phyloP scores from a whole-genome alignment of 2,113 vertebrate genomes.

The Ceyx melanurus region DNA sequence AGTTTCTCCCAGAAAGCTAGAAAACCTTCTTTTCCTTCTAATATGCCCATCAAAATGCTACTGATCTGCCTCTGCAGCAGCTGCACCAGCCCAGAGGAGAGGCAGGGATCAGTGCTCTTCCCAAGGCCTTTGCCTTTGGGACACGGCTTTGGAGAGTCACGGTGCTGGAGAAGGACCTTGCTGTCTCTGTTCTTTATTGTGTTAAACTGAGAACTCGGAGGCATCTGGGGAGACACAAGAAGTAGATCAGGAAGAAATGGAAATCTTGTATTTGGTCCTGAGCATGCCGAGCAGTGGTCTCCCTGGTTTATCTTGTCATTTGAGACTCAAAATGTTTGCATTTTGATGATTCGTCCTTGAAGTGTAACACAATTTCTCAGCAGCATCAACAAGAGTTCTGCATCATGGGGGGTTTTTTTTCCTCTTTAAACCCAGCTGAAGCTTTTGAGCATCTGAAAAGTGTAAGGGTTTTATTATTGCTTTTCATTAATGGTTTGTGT shows the following conservation, averaged over 20 bases:
- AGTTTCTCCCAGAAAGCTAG: neutral
- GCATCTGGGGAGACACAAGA: neutral
- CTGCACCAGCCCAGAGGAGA: neutral
- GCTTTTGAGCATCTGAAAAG: neutral
- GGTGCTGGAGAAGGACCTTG: rapidly evolving
- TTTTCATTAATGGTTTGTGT: neutral
- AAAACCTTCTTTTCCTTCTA: neutral
- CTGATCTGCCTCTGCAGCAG: neutral
- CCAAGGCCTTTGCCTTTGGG: neutral
- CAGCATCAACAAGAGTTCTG: neutral
- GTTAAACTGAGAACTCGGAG: neutral
- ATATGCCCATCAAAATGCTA: neutral
- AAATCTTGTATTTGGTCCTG: neutral
- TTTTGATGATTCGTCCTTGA: neutral
- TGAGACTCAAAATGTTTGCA: neutral
- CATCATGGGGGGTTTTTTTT: neutral
- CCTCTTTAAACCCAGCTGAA: neutral
- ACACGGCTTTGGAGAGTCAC: neutral
- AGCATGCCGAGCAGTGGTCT: neutral
- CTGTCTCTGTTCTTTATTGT: neutral
- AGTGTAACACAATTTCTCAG: neutral
- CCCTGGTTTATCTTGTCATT: neutral
- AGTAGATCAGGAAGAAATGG: neutral
- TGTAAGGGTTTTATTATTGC: neutral
- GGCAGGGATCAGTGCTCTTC: neutral